These are phyloP conservation scores for Scarus forsteni DNA, from an alignment of 2,797 vertebrate species.

Conservation along the genomic window DNA sequence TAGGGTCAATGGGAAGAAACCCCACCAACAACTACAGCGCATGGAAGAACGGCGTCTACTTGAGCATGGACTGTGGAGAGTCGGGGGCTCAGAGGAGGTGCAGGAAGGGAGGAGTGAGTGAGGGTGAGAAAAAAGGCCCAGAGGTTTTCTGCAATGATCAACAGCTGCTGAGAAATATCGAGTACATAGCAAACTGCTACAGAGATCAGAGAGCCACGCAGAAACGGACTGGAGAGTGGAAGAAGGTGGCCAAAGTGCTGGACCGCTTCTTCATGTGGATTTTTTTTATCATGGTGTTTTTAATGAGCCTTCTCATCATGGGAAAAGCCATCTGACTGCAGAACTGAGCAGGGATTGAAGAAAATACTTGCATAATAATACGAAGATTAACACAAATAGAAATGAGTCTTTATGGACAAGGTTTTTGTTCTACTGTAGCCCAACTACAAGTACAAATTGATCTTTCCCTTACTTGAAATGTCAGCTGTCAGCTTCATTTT, in stretches of 20 bases:
- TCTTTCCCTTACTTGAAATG: no score
- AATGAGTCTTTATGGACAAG: no score
- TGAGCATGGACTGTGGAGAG: conserved; percentile 59
- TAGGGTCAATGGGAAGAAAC: conserved; percentile 65
- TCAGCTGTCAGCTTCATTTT: no score
- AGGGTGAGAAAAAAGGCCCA: conserved; percentile 49
- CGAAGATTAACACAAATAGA: no score
- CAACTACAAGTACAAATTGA: no score
- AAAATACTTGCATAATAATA: no score
- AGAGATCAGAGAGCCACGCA: conserved; percentile 88
- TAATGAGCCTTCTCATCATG: conserved; percentile 92
- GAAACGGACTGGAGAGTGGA: conserved; percentile 90
- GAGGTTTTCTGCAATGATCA: conserved; percentile 74
- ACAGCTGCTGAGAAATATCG: conserved; percentile 83
- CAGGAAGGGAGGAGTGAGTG: conserved; percentile 64
- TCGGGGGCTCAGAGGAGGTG: conserved; percentile 24
- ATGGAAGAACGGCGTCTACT: conserved; percentile 58
- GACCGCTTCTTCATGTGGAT: conserved; percentile 95
- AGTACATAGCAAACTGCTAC: conserved; percentile 89
- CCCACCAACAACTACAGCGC: conserved; percentile 53
- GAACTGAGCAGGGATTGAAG: background rate
- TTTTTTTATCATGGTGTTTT: conserved; percentile 93
- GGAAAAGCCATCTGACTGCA: conserved; percentile 85
- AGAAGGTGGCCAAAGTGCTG: conserved; percentile 92
- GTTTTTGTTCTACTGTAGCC: no score